phyloP scores from a whole-genome alignment of 2,888 invertebrate species.

The Yponomeuta plumbellus region DNA sequence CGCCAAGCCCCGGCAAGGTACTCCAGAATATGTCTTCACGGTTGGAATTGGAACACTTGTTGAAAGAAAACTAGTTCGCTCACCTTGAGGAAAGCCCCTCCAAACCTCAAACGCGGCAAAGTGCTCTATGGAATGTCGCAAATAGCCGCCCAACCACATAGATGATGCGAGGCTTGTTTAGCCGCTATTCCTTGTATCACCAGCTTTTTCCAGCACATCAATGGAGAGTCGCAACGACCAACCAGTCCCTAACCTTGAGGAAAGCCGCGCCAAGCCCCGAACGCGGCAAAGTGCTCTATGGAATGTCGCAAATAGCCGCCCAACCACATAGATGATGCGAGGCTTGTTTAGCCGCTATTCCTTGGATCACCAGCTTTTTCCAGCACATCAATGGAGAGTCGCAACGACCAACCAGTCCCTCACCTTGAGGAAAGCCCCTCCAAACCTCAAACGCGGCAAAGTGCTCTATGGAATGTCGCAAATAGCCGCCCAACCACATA shows the following conservation, averaged over 20 bases:
- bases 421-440: constrained; percentile 88
- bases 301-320: constrained; percentile 89
- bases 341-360: constrained; percentile 92
- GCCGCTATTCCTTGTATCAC: constrained; percentile 90
- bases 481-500: too few species aligned
- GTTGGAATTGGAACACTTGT: too few species aligned
- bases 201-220: constrained; percentile 90
- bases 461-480: constrained; percentile 89
- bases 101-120: constrained; percentile 90
- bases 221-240: too few species aligned
- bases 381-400: too few species aligned
- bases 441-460: constrained; percentile 90
- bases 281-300: constrained; percentile 89
- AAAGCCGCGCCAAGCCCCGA: constrained; percentile 93
- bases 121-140: constrained; percentile 90
- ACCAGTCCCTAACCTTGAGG: constrained; percentile 78
- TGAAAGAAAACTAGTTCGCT: too few species aligned
- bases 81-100: constrained; percentile 88
- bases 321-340: too few species aligned
- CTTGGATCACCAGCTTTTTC: constrained; percentile 90
- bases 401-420: too few species aligned
- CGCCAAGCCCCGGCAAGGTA: constrained; percentile 81
- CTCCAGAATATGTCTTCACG: constrained; percentile 54
- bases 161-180: too few species aligned
- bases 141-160: too few species aligned